These are phyloP conservation scores for Heteromurus nitidus DNA, from an alignment of 2,888 invertebrate genomes.

Conservation along the genomic window DNA sequence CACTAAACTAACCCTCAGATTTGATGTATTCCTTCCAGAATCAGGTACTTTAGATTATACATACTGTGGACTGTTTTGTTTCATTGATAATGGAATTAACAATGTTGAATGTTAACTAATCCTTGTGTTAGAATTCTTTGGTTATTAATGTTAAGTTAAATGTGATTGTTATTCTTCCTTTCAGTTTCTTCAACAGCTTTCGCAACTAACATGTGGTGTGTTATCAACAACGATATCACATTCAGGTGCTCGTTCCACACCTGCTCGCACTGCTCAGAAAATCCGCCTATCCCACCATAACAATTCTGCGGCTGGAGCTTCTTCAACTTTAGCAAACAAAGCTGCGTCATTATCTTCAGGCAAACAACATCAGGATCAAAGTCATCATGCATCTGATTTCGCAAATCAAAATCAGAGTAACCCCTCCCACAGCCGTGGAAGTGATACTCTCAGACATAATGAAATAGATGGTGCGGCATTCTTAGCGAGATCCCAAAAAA, in stretches of 20 bases:
- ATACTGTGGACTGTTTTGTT: not conserved
- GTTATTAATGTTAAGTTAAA: not conserved
- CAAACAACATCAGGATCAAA: not conserved
- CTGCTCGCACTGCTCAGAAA: slow-evolving; percentile 59
- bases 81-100: not conserved
- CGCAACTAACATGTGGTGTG: slow-evolving; percentile 66
- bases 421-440: not conserved
- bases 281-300: slow-evolving; percentile 45
- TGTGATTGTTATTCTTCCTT: slow-evolving; percentile 1
- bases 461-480: slow-evolving; percentile 16
- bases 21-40: slow-evolving; percentile 68
- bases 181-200: slow-evolving; percentile 64
- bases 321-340: not conserved
- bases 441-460: not conserved
- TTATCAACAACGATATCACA: slow-evolving; percentile 61
- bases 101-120: not conserved
- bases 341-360: no score
- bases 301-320: not conserved
- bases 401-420: not conserved
- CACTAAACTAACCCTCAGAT: no score
- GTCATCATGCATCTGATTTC: not conserved
- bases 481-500: slow-evolving; percentile 17
- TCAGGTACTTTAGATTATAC: slow-evolving; percentile 49
- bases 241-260: slow-evolving; percentile 58
- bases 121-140: not conserved